Evolutionary conservation across 1,140 invertebrate genomes (phyloP), one percentile per base, ranked within the genome.

Genomic region (Helicoverpa zea): DNA sequence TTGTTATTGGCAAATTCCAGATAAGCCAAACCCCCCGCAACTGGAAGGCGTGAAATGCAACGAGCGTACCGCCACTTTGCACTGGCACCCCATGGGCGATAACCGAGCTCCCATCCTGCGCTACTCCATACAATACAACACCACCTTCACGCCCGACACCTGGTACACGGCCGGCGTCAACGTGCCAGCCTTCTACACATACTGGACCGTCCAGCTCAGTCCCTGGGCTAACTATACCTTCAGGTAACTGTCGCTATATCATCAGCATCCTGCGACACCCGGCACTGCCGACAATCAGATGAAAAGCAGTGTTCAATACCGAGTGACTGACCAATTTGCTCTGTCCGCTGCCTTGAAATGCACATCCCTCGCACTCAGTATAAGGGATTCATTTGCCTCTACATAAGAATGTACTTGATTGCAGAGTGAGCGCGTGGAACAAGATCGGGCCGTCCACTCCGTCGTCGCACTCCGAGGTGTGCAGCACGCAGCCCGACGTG

Each of bases 221-320:
- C 98, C 99, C 0, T 99, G 98, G 98, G 97, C 98, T 0, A 99
- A 99, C 94, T 99, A 99, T 89, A 99, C 99, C 0, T 99, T 99
- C 96, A 96, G 99, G 80, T 77, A 77, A 52, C 2, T 12, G 0
- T 18, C n/a, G 16, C 12, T 18, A 30, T 74, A 5, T 23, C 23
- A 23, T 23, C 23, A 23, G 23, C 23, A 23, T 23, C 23, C 23
- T 23, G 23, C 23, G 23, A 23, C 23, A 23, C 23, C 23, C 23
- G 23, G 23, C 2, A 23, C 23, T 1, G 23, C 23, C 23, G 23
- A 23, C 23, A 23, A 2, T 23, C 23, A 23, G 23, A 23, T 23
- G 23, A 23, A 23, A 23, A 23, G 23, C 23, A 23, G 35, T 35
- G 35, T 35, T 35, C 7, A 35, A 23, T 35, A 35, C 35, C 3